phyloP scores from a whole-genome alignment of 1,140 invertebrate species.

The Gyrodactylus salaris region DNA sequence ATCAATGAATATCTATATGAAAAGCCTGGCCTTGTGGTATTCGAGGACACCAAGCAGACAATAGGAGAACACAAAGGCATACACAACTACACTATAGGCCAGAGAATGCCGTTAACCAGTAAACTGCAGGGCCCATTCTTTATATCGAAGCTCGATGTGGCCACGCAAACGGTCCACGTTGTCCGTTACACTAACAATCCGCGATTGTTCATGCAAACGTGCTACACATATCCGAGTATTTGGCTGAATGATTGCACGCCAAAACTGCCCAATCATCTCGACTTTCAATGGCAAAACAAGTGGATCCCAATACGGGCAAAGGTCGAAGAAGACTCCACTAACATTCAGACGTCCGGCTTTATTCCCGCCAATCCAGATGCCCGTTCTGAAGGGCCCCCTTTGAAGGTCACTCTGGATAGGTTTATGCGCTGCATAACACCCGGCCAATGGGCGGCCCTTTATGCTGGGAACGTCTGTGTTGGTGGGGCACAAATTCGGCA shows the following conservation, averaged over 20 bases:
- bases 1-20: slow-evolving; percentile 39
- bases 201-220: not conserved
- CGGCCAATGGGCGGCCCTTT: slow-evolving; percentile 5
- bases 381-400: not conserved
- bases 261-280: not conserved
- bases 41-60: slow-evolving; percentile 36
- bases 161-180: not conserved
- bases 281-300: slow-evolving; percentile 1
- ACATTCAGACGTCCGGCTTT: not conserved
- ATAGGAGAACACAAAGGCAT: slow-evolving; percentile 50
- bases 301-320: not conserved
- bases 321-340: not conserved
- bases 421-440: not conserved
- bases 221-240: not conserved
- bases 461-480: slow-evolving; percentile 1
- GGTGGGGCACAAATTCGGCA: not conserved
- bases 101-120: not conserved
- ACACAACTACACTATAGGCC: slow-evolving; percentile 53
- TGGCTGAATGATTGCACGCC: not conserved
- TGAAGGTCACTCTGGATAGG: not conserved
- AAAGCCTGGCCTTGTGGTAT: slow-evolving; percentile 40
- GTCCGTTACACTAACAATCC: not conserved
- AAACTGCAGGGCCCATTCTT: not conserved
- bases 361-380: not conserved
- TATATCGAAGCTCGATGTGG: not conserved